Percentiles rank a stretch among this genome's conserved stretches.
phyloP scores from a whole-genome alignment of 2,797 vertebrate species.

The Tauraco hartlaubi region DNA sequence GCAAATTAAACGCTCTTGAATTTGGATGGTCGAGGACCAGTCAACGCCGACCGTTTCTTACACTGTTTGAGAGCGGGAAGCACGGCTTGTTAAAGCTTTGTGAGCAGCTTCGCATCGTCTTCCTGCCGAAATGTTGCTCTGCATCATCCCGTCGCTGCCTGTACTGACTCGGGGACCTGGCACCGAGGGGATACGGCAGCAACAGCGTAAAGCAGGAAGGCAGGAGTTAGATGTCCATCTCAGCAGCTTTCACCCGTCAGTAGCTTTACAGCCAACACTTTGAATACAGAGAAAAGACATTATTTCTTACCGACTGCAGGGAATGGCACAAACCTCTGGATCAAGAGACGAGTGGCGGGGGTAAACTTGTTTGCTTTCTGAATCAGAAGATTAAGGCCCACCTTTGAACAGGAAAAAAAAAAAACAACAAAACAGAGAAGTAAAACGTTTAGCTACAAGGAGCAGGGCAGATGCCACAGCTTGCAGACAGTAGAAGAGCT shows the following conservation, averaged over 20 bases:
- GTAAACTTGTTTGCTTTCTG: constrained; percentile 89
- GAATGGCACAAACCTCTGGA: constrained; percentile 95
- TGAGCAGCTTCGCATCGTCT: not conserved
- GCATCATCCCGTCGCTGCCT: not conserved
- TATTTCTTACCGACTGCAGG: constrained; percentile 90
- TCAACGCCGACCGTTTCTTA: not conserved
- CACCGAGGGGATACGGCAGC: accelerated
- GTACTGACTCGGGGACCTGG: not conserved
- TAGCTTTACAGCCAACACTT: not conserved
- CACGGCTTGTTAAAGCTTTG: not conserved
- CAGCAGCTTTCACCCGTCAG: not conserved
- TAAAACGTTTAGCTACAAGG: not conserved
- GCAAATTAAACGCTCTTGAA: not conserved
- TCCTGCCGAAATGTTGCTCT: not conserved
- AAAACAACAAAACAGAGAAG: not conserved
- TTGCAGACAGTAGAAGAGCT: not conserved
- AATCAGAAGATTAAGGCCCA: constrained; percentile 91
- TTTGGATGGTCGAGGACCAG: accelerated
- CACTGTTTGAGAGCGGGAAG: not conserved
- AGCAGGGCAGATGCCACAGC: not conserved
- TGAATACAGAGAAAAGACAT: not conserved
- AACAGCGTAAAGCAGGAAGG: not conserved
- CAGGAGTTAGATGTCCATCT: not conserved
- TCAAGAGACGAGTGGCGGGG: constrained; percentile 87
- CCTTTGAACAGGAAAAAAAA: constrained; percentile 73